Evolutionary conservation across 2,888 invertebrate genomes (phyloP).

Genomic region (Mesoligia furuncula): DNA sequence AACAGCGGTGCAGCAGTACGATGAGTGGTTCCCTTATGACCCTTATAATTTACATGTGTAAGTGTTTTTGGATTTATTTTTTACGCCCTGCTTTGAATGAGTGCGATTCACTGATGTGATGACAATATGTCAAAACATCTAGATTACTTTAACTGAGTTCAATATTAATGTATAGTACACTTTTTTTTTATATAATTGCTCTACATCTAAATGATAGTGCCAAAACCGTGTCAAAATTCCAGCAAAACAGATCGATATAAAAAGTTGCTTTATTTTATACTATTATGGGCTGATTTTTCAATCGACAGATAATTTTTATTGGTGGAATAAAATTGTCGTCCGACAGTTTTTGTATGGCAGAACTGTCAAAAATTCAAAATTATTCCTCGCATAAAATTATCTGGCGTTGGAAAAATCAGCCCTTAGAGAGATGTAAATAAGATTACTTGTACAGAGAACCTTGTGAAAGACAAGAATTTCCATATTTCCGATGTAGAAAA

Average conservation of each 20-base stretch:
- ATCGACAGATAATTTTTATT: no score
- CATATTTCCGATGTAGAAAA: neutral
- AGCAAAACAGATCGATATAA: neutral
- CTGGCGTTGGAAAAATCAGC: no score
- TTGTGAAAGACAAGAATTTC: neutral
- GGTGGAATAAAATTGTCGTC: no score
- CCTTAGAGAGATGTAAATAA: no score
- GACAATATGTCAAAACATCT: no score
- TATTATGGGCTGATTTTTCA: no score
- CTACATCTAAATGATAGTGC: neutral
- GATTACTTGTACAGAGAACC: no score
- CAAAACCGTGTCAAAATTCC: neutral
- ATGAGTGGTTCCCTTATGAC: constrained; percentile 97
- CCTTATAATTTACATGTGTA: constrained; percentile 94
- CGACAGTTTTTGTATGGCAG: no score
- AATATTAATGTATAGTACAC: neutral
- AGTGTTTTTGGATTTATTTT: constrained; percentile 54
- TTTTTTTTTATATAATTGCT: neutral
- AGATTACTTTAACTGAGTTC: neutral
- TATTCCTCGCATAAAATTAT: no score
- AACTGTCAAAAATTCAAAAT: no score
- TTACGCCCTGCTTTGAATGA: neutral
- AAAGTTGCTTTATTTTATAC: neutral
- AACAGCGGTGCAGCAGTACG: constrained; percentile 84
- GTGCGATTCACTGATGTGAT: neutral